Evolutionary conservation across 2,888 invertebrate genomes (phyloP).

Genomic region (Notodonta dromedarius): DNA sequence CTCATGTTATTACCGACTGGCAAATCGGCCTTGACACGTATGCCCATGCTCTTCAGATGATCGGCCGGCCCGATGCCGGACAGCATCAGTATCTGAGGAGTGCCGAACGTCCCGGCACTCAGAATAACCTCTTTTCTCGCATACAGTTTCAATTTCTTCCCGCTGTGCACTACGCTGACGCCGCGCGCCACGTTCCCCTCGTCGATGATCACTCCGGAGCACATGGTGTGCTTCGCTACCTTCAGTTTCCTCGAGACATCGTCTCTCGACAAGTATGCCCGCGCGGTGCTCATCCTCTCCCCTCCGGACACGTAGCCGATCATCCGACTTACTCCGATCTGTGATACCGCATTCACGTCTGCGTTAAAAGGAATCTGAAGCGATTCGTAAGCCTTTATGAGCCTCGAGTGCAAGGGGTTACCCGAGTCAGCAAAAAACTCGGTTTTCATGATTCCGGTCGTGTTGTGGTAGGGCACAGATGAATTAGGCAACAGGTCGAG

Average conservation of each 20-base stretch:
- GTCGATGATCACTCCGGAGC: slow-evolving; percentile 57
- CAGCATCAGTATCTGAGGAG: slow-evolving; percentile 62
- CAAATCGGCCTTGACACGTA: slow-evolving; percentile 49
- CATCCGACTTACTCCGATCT: slow-evolving; percentile 57
- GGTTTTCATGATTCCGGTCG: slow-evolving; percentile 52
- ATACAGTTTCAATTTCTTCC: slow-evolving; percentile 35
- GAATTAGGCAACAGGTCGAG: slow-evolving; percentile 46
- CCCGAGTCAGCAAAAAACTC: slow-evolving; percentile 50
- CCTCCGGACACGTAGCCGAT: slow-evolving; percentile 56
- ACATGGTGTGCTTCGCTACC: slow-evolving; percentile 52
- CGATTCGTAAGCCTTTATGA: slow-evolving; percentile 43
- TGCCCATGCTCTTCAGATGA: slow-evolving; percentile 47
- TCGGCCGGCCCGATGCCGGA: slow-evolving; percentile 63
- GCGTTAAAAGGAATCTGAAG: slow-evolving; percentile 55
- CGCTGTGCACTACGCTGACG: slow-evolving; percentile 41
- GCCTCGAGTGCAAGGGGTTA: slow-evolving; percentile 57
- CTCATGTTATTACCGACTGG: slow-evolving; percentile 61
- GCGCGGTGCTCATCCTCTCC: slow-evolving; percentile 60
- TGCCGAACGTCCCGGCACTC: slow-evolving; percentile 61
- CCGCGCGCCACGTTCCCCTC: slow-evolving; percentile 48
- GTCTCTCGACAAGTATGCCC: slow-evolving; percentile 50
- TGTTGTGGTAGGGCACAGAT: slow-evolving; percentile 61
- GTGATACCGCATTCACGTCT: slow-evolving; percentile 60
- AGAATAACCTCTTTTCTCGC: slow-evolving; percentile 60
- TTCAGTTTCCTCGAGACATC: slow-evolving; percentile 46